Base-by-base conservation (phyloP, 2,888 invertebrate genomes). In the Artemia sinica region DNA sequence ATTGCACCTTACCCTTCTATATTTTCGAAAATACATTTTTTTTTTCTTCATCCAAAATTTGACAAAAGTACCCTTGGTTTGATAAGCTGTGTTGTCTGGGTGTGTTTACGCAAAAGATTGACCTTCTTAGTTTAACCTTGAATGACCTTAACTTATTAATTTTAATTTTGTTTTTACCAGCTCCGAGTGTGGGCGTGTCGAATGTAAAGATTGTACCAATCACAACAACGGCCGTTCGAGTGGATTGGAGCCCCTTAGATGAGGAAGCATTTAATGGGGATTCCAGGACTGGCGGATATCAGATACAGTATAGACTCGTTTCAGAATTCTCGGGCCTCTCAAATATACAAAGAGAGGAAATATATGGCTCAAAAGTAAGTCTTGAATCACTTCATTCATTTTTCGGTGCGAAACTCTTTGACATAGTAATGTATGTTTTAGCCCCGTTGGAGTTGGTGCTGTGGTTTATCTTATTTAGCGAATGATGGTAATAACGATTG, bases 161-260 rank as follows among this genome's bases (percentile, higher is more conserved):
- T 58, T 28, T 28, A 11, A 10, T 67, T 9, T 68, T 50, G 72
- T 73, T 68, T 71, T 72, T 76, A 75, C 49, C 75, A 86, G 92
- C 92, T 2, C 97, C 96, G 0, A 88, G 90, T 67, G 85, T 85
- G 72, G 86, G 87, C 0, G 91, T 95, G 0, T 82, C 83, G 49
- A 85, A 85, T 67, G 80, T 96, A 0, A 86, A 86, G 78, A 94
- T 94, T 12, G 88, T 92, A 13, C 95, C 96, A 0, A 91, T 94
- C 73, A 96, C 96, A 11, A 90, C 91, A 8, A 91, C 90, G 66
- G 93, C 95, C 76, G 91, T 97, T 48, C 86, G 89, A 75, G 91
- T 97, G 48, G 87, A 89, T 71, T 97, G 97, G 97, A 82, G 85
- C 73, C 81, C 88, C 4, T 82, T 92, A 50, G 84, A 85, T 72